Conservation (phyloP, 2,797 vertebrate genomes). For the Vireo griseus region DNA sequence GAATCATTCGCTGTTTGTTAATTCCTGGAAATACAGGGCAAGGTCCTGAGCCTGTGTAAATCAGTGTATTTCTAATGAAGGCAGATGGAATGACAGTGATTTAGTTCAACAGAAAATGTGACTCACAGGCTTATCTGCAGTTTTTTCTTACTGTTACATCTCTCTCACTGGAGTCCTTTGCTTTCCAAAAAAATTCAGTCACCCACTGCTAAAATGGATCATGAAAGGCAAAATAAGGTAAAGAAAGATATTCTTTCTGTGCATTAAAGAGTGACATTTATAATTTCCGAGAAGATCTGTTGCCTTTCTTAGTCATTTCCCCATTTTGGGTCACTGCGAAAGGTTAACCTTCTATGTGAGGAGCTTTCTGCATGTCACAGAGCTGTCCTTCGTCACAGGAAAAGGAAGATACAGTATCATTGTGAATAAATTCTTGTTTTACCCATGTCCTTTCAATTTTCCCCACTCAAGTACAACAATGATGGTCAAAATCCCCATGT, state of each 20-base stretch:
- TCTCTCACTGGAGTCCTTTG: background rate
- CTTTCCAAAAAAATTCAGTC: constrained; percentile 32
- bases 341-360: background rate
- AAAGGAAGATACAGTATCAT: background rate
- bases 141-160: constrained; percentile 23
- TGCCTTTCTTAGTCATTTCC: constrained; percentile 1
- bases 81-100: background rate
- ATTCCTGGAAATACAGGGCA: constrained; percentile 42
- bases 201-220: background rate
- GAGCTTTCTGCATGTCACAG: background rate
- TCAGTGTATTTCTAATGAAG: background rate
- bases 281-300: background rate
- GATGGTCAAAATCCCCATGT: background rate
- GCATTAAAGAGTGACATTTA: background rate
- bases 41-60: background rate
- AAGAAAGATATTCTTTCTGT: background rate
- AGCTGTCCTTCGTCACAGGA: background rate
- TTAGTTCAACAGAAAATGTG: constrained; percentile 49
- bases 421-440: background rate
- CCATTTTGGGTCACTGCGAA: background rate
- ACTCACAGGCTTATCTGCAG: constrained; percentile 28
- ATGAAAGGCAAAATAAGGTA: constrained; percentile 23
- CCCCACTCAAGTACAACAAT: background rate
- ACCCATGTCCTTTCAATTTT: background rate
- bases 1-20: background rate